Evolutionary conservation across 2,888 invertebrate species (phyloP), one percentile per base, ranked within the genome.

Genomic region (Drosophila bunnanda): DNA sequence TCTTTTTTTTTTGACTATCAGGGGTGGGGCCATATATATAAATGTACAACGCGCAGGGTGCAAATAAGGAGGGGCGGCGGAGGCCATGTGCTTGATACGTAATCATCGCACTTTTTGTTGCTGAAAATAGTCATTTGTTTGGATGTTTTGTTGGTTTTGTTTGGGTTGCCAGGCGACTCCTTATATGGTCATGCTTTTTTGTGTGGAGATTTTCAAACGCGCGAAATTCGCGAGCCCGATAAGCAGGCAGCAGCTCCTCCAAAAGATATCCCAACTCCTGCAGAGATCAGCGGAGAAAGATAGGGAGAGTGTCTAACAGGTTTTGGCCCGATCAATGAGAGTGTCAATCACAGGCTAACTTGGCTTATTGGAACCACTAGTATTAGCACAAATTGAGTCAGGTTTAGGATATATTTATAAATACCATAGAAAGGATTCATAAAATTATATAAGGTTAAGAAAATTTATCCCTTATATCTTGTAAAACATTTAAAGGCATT

Each of bases 121-220:
- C 57, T 77, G 55, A 28, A 75, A 82, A 79, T 82, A 75, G 80
- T 48, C 74, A 76, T 78, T 73, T 65, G 72, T 59, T 25, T 25
- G 58, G 36, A 38, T 36, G 53, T 55, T 60, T 72, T 53, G 50
- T 30, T 55, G 38, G 25, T 38, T 38, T 59, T 15, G 41, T 65
- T 65, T 60, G 60, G 55, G 59, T 77, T 61, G 58, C 76, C 50
- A 50, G 0, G 67, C 77, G 75, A 55, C 66, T 60, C 88, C 77
- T 77, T 79, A 88, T 82, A 82, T 90, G 90, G 90, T 68, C 77
- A 90, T 80, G 79, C 75, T 78, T 25, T 84, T 64, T 78, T 66
- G 53, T 48, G 56, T 60, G 58, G 69, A 68, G 48, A 77, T 76
- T 76, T 59, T 73, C 41, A 69, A 65, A 72, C 56, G 69, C 48